phyloP scores from a whole-genome alignment of 2,888 invertebrate genomes.

The Steinernema hermaphroditum region DNA sequence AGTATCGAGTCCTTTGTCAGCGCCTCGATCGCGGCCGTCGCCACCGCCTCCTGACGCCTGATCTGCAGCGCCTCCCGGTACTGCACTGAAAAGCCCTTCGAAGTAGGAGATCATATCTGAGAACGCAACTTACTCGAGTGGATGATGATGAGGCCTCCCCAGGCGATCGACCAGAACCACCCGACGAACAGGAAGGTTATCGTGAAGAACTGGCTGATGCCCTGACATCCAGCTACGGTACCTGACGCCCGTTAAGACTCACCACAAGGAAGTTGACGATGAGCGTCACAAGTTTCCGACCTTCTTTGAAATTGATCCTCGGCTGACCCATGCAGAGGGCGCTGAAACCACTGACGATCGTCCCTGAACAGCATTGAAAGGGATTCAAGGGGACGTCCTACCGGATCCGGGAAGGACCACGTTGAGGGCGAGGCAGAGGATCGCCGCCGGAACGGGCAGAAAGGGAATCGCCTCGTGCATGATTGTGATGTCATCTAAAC shows the following conservation, averaged over 20 bases:
- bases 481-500: slow-evolving; percentile 72
- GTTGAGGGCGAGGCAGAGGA: slow-evolving; percentile 84
- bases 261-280: slow-evolving; percentile 81
- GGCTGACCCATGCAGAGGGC: slow-evolving; percentile 87
- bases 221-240: no score
- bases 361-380: slow-evolving; percentile 73
- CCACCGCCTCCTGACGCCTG: slow-evolving; percentile 61
- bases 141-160: slow-evolving; percentile 89
- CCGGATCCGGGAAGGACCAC: slow-evolving; percentile 79
- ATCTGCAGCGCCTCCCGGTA: slow-evolving; percentile 66
- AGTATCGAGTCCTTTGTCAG: slow-evolving; percentile 65
- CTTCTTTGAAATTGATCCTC: slow-evolving; percentile 81
- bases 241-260: no score
- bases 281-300: slow-evolving; percentile 72
- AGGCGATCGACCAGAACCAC: slow-evolving; percentile 98
- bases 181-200: slow-evolving; percentile 82
- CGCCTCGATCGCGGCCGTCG: slow-evolving; percentile 66
- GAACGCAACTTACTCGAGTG: slow-evolving; percentile 77
- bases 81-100: slow-evolving; percentile 59
- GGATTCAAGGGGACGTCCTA: slow-evolving; percentile 69
- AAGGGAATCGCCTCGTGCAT: slow-evolving; percentile 91
- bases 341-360: slow-evolving; percentile 83
- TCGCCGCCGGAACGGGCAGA: slow-evolving; percentile 79
- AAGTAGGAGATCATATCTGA: slow-evolving; percentile 25
- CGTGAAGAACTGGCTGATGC: slow-evolving; percentile 85